phyloP scores from a whole-genome alignment of 2,888 invertebrate species.

The Seira musarum region DNA sequence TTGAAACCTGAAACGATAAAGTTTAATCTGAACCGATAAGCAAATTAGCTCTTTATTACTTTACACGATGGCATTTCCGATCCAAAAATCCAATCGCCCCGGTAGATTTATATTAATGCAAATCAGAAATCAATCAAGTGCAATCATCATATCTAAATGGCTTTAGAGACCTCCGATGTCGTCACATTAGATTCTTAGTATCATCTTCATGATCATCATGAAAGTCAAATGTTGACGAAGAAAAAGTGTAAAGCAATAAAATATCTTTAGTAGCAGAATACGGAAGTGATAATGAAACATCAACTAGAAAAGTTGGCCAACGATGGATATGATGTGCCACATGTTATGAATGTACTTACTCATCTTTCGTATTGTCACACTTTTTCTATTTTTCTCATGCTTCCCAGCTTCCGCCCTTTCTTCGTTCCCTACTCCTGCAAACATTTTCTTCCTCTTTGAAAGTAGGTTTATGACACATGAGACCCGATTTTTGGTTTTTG shows the following conservation, averaged over 20 bases:
- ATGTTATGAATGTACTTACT: neutral
- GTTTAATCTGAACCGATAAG: neutral
- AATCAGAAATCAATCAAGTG: no score
- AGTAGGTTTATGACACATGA: conserved; percentile 51
- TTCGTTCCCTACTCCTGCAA: neutral
- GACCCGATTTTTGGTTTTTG: conserved; percentile 34
- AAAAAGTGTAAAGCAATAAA: no score
- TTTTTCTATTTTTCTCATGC: no score
- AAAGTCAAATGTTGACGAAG: neutral
- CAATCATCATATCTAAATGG: no score
- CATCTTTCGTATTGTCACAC: neutral
- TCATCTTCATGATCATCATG: no score
- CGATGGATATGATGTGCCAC: conserved; percentile 1
- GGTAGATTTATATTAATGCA: no score
- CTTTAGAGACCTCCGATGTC: no score
- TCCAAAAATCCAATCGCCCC: neutral
- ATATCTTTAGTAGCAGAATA: no score
- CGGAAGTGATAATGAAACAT: no score
- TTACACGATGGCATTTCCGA: neutral
- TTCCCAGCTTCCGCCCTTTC: neutral
- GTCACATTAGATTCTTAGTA: no score
- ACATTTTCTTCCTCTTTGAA: conserved; percentile 18
- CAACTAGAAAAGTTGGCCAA: neutral
- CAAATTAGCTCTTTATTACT: neutral
- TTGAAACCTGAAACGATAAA: no score